phyloP scores from a whole-genome alignment of 1,140 invertebrate species.

The Drosophila kurseongensis region DNA sequence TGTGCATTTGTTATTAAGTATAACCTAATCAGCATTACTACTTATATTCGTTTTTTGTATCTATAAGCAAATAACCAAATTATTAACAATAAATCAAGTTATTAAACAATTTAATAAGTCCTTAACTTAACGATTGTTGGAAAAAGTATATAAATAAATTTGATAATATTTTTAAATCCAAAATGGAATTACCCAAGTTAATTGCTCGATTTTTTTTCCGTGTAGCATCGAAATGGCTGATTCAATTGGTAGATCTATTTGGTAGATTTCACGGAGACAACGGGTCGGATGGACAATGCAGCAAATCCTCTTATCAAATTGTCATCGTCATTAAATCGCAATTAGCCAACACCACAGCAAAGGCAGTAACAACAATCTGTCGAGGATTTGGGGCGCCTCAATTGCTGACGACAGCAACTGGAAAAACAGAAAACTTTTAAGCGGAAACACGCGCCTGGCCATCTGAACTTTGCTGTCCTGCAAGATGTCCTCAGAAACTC shows the following conservation, averaged over 20 bases:
- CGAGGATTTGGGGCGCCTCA: conserved; percentile 46
- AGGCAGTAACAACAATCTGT: conserved; percentile 49
- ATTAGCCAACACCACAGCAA: conserved; percentile 49
- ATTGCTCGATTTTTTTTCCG: background rate
- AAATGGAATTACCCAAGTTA: no score
- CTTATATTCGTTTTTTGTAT: no score
- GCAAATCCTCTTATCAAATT: conserved; percentile 63
- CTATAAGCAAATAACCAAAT: no score
- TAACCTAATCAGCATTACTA: no score
- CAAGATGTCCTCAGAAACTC: background rate
- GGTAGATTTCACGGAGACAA: conserved; percentile 19
- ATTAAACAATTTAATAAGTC: no score
- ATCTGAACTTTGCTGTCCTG: conserved; percentile 40
- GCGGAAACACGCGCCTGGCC: conserved; percentile 67
- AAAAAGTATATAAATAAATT: no score
- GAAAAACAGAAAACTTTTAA: conserved; percentile 58
- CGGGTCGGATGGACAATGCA: conserved; percentile 22
- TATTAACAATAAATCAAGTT: no score
- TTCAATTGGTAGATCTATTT: conserved; percentile 45
- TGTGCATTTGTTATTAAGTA: no score
- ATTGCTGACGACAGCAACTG: conserved; percentile 52
- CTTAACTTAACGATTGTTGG: no score
- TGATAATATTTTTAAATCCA: no score
- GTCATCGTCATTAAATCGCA: conserved; percentile 73
- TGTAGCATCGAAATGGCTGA: conserved; percentile 35